Evolutionary conservation across 2,888 invertebrate species (phyloP).

Genomic region (Drosophila eohydei): DNA sequence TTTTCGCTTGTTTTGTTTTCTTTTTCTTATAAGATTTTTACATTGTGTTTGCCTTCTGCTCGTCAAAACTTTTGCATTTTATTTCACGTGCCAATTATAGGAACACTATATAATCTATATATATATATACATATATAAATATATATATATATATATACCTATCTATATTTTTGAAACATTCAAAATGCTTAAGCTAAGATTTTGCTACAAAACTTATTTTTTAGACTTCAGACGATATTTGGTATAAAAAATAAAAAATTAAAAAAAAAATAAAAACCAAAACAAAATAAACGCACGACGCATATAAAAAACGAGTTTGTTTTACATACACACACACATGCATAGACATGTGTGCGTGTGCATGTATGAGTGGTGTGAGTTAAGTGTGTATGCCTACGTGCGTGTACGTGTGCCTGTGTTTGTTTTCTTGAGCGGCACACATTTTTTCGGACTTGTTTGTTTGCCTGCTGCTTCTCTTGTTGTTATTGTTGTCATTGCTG

Average conservation of each 20-base stretch:
- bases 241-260: slow-evolving; percentile 30
- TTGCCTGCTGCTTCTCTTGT: slow-evolving; percentile 13
- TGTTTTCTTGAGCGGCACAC: slow-evolving; percentile 44
- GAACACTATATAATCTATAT: not conserved
- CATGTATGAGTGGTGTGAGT: not conserved
- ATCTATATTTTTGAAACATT: slow-evolving; percentile 15
- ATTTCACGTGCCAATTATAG: slow-evolving; percentile 23
- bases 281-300: slow-evolving; percentile 62
- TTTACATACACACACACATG: slow-evolving; percentile 14
- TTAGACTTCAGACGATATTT: slow-evolving; percentile 41
- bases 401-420: slow-evolving; percentile 5
- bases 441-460: slow-evolving; percentile 46
- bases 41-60: slow-evolving; percentile 15
- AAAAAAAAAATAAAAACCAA: slow-evolving; percentile 32
- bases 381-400: not conserved
- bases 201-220: slow-evolving; percentile 43
- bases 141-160: not conserved
- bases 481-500: slow-evolving; percentile 5
- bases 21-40: not conserved
- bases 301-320: slow-evolving; percentile 65
- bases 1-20: not conserved
- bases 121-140: not conserved
- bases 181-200: slow-evolving; percentile 45
- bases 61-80: slow-evolving; percentile 16
- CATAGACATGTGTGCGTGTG: not conserved